Conservation (phyloP, 2,797 vertebrate species). For the Austrolebias charrua region DNA sequence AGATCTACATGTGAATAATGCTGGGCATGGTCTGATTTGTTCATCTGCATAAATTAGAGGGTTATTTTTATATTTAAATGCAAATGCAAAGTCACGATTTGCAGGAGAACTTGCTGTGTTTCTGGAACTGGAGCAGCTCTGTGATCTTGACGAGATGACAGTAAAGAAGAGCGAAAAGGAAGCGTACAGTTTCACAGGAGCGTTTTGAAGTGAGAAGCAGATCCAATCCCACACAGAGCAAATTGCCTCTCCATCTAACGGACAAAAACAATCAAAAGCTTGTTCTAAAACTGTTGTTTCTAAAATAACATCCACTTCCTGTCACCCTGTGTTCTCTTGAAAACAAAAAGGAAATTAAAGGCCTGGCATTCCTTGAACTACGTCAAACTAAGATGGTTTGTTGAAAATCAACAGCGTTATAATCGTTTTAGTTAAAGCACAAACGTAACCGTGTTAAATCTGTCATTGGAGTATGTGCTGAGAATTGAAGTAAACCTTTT, state of each 20-base stretch:
- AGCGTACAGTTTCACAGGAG: constrained; percentile 25
- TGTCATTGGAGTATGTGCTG: too few species aligned
- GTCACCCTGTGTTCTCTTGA: constrained; percentile 14
- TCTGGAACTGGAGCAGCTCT: constrained; percentile 34
- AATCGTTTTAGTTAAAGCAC: too few species aligned
- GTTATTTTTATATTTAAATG: constrained; percentile 19
- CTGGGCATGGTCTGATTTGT: too few species aligned
- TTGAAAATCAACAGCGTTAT: too few species aligned
- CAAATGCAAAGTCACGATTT: not conserved
- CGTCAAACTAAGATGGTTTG: too few species aligned
- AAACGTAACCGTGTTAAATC: too few species aligned
- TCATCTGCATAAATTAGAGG: not conserved
- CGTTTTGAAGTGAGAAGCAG: constrained; percentile 62
- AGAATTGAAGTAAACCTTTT: too few species aligned
- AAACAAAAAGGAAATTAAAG: constrained; percentile 19
- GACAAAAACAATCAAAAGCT: constrained; percentile 51
- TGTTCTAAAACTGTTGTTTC: constrained; percentile 42
- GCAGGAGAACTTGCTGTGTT: constrained; percentile 9
- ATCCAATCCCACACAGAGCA: constrained; percentile 57
- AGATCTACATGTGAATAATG: not conserved
- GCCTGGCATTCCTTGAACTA: too few species aligned
- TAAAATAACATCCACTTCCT: constrained; percentile 58
- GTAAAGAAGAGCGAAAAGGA: constrained; percentile 48
- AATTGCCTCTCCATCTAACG: constrained; percentile 54
- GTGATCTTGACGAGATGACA: constrained; percentile 53